Evolutionary conservation across 2,888 invertebrate genomes (phyloP), one percentile per base, ranked within the genome.

Genomic region (Rhabditoides inermis): DNA sequence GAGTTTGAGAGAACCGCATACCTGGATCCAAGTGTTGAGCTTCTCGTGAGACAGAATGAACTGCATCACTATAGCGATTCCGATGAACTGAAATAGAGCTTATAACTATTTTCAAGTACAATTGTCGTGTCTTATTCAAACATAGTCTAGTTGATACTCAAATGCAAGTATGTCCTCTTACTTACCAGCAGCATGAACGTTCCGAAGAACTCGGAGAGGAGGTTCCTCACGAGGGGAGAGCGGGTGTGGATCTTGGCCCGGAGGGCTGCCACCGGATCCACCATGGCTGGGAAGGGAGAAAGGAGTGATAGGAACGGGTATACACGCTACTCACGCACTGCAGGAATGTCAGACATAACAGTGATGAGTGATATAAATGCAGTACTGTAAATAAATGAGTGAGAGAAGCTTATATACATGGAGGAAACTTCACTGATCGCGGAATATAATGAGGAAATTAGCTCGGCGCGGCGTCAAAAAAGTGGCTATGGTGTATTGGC

Each of bases 191-290:
- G 58, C n/a, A 69, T 30, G 48, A 61, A 60, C 3, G 69, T 71
- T 54, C 63, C 70, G 45, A 68, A 62, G 51, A 70, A 68, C 45
- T 71, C 71, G 28, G 71, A 67, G 44, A 70, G 60, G 35, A 69
- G 53, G 60, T 69, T 69, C 30, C 65, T 51, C 35, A 60, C 28
- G 30, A 66, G 51, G n/a, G 58, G 63, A 47, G 56, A 62, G 41
- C 59, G 46, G 53, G 69, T 54, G 41, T 58, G 60, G 26, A 69
- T 59, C 49, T 58, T 58, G 4, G 55, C 53, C 7, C 66, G 60
- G 22, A 69, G 56, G 49, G 58, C 46, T 25, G 63, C 68, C 28
- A 57, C 46, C 50, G 58, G 58, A 6, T n/a, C 3, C 20, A 46
- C 18, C n/a, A 12, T 42, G 28, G 26, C 30, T 6, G 49, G 4